Conservation (phyloP, 53 echinoderm and acorn worm species). For the Hippasteria phrygiana region DNA sequence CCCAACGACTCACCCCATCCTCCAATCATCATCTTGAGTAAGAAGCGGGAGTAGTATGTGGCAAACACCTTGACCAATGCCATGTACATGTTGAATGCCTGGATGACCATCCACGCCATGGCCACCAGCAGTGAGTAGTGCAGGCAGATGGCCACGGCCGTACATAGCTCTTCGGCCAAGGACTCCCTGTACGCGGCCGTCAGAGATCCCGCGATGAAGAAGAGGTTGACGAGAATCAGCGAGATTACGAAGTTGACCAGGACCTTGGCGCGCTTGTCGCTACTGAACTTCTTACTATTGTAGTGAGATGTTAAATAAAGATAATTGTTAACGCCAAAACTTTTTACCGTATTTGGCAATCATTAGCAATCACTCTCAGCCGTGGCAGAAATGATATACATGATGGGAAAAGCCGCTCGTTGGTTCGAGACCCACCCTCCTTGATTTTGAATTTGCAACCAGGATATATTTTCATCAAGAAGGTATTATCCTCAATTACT, state of each 20-base stretch:
- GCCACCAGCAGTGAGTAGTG: conserved; percentile 85
- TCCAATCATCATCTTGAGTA: conserved; percentile 79
- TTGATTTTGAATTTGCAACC: too few relatives aligned
- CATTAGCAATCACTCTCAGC: too few relatives aligned
- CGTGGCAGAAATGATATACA: too few relatives aligned
- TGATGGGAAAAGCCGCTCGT: too few relatives aligned
- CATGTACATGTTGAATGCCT: conserved; percentile 97
- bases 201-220: conserved; percentile 72
- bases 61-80: conserved; percentile 93
- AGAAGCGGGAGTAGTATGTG: conserved; percentile 80
- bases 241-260: conserved; percentile 89
- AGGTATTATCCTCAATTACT: too few relatives aligned
- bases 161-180: conserved; percentile 44
- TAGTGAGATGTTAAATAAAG: not conserved
- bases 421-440: too few relatives aligned
- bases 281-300: conserved; percentile 21
- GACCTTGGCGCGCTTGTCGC: conserved; percentile 82
- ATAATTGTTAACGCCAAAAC: not conserved
- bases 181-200: conserved; percentile 23
- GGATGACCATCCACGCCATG: conserved; percentile 93
- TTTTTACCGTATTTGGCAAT: too few relatives aligned
- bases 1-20: conserved; percentile 88
- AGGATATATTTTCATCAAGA: too few relatives aligned
- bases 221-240: conserved; percentile 80
- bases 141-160: conserved; percentile 70